Conservation (phyloP, 2,888 invertebrate species). For the Napeogenes inachia region DNA sequence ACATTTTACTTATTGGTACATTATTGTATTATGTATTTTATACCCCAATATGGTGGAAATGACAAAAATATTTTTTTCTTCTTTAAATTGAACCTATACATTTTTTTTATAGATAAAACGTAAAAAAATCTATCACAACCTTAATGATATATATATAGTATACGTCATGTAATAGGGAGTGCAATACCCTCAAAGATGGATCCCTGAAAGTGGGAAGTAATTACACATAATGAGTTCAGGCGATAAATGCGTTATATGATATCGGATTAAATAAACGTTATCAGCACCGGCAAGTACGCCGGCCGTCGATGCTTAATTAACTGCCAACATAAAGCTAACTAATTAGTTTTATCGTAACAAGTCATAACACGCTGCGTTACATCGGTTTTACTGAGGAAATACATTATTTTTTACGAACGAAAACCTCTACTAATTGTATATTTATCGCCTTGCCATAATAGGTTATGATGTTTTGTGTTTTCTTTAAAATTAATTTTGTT, state of each 20-base stretch:
- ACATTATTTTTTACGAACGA: neutral
- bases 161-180: neutral
- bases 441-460: neutral
- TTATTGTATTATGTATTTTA: no score
- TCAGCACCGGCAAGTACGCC: conserved; percentile 48
- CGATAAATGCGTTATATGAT: conserved; percentile 60
- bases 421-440: neutral
- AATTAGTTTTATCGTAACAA: conserved; percentile 37
- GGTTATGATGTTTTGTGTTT: no score
- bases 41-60: no score
- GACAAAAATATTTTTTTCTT: no score
- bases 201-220: conserved; percentile 41
- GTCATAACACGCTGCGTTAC: conserved; percentile 1
- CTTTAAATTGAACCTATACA: no score
- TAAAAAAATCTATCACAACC: no score
- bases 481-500: no score
- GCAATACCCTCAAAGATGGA: neutral
- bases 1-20: no score
- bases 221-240: conserved; percentile 61
- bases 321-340: conserved; percentile 39
- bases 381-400: neutral
- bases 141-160: no score
- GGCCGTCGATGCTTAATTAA: conserved; percentile 60
- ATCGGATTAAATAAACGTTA: conserved; percentile 68
- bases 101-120: no score